Conservation (phyloP, 2,113 vertebrate species). For the Meriones unguiculatus region DNA sequence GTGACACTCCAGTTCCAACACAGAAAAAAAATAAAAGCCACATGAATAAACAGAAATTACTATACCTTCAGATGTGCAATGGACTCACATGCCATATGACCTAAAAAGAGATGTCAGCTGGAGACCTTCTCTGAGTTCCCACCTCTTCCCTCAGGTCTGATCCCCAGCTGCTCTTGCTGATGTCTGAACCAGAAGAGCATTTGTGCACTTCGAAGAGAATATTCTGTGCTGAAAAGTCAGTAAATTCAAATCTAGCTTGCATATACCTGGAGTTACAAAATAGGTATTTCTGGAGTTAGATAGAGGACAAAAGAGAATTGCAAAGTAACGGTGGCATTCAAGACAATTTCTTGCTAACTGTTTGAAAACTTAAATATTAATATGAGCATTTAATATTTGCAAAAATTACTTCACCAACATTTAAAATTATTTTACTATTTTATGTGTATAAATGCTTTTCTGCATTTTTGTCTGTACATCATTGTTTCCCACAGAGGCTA, state of each 20-base stretch:
- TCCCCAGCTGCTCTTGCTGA: background rate
- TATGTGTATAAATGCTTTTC: background rate
- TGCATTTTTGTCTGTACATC: background rate
- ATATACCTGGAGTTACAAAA: background rate
- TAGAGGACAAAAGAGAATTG: background rate
- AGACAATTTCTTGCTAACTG: background rate
- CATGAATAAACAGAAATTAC: conserved; percentile 14
- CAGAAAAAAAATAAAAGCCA: background rate
- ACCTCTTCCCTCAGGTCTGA: background rate
- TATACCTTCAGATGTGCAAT: conserved; percentile 52
- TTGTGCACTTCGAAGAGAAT: background rate
- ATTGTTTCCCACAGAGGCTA: background rate
- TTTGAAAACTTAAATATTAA: background rate
- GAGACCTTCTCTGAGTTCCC: background rate
- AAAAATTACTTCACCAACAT: background rate
- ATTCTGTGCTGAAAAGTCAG: conserved; percentile 38
- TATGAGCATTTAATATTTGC: background rate
- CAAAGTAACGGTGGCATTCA: background rate
- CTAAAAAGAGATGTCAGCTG: conserved; percentile 1
- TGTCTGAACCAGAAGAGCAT: background rate
- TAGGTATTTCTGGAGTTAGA: background rate
- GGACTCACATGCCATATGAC: background rate
- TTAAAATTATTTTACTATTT: background rate
- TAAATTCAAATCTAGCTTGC: background rate
- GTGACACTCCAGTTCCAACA: conserved; percentile 1